phyloP scores from a whole-genome alignment of 1,140 invertebrate species.

The Phocides pigmalion region DNA sequence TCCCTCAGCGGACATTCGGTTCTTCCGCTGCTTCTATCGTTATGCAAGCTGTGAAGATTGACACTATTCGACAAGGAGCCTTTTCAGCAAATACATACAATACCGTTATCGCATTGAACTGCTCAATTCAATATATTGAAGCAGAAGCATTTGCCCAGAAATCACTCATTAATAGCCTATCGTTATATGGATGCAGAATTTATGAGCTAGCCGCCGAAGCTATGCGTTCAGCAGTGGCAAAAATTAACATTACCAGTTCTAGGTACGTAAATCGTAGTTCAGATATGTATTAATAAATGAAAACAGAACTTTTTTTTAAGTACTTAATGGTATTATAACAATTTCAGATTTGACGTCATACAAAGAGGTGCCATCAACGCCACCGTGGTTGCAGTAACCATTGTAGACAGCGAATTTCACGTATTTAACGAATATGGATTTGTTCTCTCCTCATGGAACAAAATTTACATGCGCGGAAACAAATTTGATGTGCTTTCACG shows the following conservation, averaged over 20 bases:
- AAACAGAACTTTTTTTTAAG: too few species aligned
- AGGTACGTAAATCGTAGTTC: constrained; percentile 78
- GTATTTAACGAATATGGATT: constrained; percentile 84
- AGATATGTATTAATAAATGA: background rate
- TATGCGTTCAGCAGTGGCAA: constrained; percentile 86
- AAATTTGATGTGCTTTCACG: constrained; percentile 84
- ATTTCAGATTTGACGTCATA: constrained; percentile 86
- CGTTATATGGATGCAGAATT: constrained; percentile 85
- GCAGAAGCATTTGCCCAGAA: constrained; percentile 86
- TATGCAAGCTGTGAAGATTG: constrained; percentile 84
- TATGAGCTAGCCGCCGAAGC: constrained; percentile 84
- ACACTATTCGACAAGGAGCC: constrained; percentile 84
- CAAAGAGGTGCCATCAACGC: constrained; percentile 86
- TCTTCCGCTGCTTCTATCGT: constrained; percentile 86
- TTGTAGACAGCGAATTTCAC: constrained; percentile 86
- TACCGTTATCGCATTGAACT: constrained; percentile 85
- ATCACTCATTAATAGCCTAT: constrained; percentile 86
- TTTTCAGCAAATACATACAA: constrained; percentile 87
- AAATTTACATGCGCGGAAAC: constrained; percentile 86
- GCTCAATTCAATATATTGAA: constrained; percentile 85
- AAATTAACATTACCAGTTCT: constrained; percentile 87
- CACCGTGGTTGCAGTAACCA: constrained; percentile 85
- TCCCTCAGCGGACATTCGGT: constrained; percentile 86
- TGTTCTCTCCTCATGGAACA: constrained; percentile 86
- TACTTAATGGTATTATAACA: constrained; percentile 27